Conservation (phyloP, 1,140 invertebrate species). For the Cardiocondyla obscurior region DNA sequence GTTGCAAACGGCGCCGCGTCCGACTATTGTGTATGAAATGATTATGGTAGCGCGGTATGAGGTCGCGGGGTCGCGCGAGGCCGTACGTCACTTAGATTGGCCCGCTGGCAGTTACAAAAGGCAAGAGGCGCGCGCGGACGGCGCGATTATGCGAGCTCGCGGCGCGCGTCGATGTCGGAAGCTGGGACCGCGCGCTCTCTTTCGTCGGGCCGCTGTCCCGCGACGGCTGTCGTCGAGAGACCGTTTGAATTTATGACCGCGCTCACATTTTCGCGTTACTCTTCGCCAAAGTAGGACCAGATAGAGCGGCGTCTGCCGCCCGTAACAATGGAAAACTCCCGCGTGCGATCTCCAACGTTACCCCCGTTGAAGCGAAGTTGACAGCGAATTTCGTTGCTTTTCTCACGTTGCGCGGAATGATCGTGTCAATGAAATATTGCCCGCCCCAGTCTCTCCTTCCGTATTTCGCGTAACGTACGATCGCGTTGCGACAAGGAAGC, state of each 20-base stretch:
- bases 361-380: slow-evolving; percentile 2
- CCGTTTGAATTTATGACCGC: slow-evolving; percentile 22
- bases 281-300: slow-evolving; percentile 35
- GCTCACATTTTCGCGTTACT: slow-evolving; percentile 32
- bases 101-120: slow-evolving; percentile 79
- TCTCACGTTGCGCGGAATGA: background rate
- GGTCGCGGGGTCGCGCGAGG: slow-evolving; percentile 76
- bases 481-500: background rate
- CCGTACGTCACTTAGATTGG: slow-evolving; percentile 81
- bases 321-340: slow-evolving; percentile 29
- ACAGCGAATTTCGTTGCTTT: slow-evolving; percentile 10
- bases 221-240: slow-evolving; percentile 35
- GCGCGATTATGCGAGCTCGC: slow-evolving; percentile 58
- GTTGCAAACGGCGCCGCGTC: slow-evolving; percentile 67
- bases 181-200: slow-evolving; percentile 20
- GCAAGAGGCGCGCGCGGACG: slow-evolving; percentile 47
- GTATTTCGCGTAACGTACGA: background rate
- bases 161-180: slow-evolving; percentile 37
- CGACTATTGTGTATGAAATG: slow-evolving; percentile 81
- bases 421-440: slow-evolving; percentile 27
- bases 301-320: slow-evolving; percentile 21
- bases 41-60: slow-evolving; percentile 78
- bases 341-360: slow-evolving; percentile 6
- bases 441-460: background rate
- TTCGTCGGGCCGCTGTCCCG: background rate